A percentile compares a stretch with the other conserved stretches of the same genome.
Conservation (phyloP, 2,888 invertebrate species). For the Phrixothrix hirtus region DNA sequence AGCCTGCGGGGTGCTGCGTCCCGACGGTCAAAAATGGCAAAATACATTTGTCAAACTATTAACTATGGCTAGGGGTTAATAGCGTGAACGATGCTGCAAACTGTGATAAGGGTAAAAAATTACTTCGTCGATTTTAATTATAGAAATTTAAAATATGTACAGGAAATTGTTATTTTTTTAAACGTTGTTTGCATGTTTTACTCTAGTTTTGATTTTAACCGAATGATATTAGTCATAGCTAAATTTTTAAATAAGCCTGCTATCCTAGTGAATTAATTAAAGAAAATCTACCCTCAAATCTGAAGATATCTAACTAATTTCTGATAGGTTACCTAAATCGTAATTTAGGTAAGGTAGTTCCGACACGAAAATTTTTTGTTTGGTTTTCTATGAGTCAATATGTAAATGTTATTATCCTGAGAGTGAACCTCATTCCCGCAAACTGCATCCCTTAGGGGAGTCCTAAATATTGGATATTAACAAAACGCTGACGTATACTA, state of each 20-base stretch:
- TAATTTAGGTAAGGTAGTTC: too few species aligned
- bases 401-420: neutral
- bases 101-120: slow-evolving; percentile 26
- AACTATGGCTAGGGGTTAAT: slow-evolving; percentile 35
- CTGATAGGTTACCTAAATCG: too few species aligned
- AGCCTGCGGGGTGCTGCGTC: slow-evolving; percentile 34
- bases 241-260: too few species aligned
- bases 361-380: neutral
- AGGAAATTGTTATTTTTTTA: too few species aligned
- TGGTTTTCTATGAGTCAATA: neutral
- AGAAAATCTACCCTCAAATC: too few species aligned
- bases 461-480: neutral
- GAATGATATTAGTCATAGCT: too few species aligned
- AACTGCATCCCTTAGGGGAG: neutral
- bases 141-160: neutral
- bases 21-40: slow-evolving; percentile 38
- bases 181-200: neutral
- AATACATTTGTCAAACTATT: slow-evolving; percentile 44
- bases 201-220: neutral
- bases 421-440: neutral
- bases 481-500: neutral
- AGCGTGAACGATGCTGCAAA: slow-evolving; percentile 26
- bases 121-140: slow-evolving; percentile 6
- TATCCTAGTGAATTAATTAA: too few species aligned
- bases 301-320: too few species aligned